Conservation (phyloP, 2,888 invertebrate genomes). For the Podotricha telesiphe region DNA sequence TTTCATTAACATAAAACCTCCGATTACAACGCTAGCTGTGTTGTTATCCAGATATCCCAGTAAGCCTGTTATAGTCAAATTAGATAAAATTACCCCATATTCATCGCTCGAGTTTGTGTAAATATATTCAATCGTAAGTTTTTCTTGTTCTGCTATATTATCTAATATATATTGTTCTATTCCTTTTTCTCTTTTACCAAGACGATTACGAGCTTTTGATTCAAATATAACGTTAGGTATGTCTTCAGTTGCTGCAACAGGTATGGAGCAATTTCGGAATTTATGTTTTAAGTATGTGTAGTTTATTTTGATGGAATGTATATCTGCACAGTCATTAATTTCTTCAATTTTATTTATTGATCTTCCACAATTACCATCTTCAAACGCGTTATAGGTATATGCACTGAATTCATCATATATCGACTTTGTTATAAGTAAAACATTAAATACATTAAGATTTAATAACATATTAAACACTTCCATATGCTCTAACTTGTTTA, state of each 20-base stretch:
- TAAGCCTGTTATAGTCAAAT: slow-evolving; percentile 58
- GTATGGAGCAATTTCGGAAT: slow-evolving; percentile 55
- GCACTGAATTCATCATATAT: slow-evolving; percentile 41
- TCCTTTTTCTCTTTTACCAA: slow-evolving; percentile 47
- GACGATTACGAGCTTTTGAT: slow-evolving; percentile 49
- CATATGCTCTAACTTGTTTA: slow-evolving; percentile 45
- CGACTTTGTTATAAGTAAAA: slow-evolving; percentile 51
- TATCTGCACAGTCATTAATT: slow-evolving; percentile 53
- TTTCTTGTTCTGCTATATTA: slow-evolving; percentile 53
- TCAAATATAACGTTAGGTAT: slow-evolving; percentile 54
- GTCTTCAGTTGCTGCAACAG: slow-evolving; percentile 54
- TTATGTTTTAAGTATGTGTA: slow-evolving; percentile 39
- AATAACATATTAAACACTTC: slow-evolving; percentile 51
- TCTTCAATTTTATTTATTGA: slow-evolving; percentile 47
- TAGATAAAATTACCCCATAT: slow-evolving; percentile 56
- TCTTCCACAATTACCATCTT: slow-evolving; percentile 55
- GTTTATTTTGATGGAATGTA: slow-evolving; percentile 45
- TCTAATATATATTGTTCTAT: slow-evolving; percentile 62
- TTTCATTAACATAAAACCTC: slow-evolving; percentile 57
- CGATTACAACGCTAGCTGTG: slow-evolving; percentile 56
- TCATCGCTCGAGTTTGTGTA: slow-evolving; percentile 42
- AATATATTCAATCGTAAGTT: slow-evolving; percentile 52
- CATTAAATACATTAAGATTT: slow-evolving; percentile 53
- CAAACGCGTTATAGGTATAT: slow-evolving; percentile 57
- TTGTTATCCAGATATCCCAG: slow-evolving; percentile 53